Evolutionary conservation across 1,140 invertebrate species (phyloP), one percentile per base, ranked within the genome.

Genomic region (Drosophila persimilis): DNA sequence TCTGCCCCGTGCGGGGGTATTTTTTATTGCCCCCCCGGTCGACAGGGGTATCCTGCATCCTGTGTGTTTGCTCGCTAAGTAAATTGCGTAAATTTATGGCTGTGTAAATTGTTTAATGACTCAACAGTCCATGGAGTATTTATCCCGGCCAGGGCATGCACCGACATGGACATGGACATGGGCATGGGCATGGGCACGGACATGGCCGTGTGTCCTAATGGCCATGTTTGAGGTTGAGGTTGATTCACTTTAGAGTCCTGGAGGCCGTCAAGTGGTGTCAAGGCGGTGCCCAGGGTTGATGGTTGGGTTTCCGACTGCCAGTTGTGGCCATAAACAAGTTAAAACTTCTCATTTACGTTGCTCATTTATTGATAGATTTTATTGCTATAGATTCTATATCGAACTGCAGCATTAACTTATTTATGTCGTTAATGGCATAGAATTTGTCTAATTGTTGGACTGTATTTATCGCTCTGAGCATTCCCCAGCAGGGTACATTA

Each of bases 51-150:
- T 66, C 48, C 45, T 15, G 65, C 65, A 57, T 67, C n/a, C 65
- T 70, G 52, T 60, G 66, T 59, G 48, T 54, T 53, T 52, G 70
- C 58, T 65, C 77, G 73, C 80, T 90, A 90, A 90, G 81, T 90
- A 83, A 90, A 90, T 90, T 90, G 86, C 81, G 86, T 86, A 90
- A 90, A 90, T 90, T 90, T 90, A 90, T 90, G 64, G 81, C 86
- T 90, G 81, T 76, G 86, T 90, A 90, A 90, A 90, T 90, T 90
- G 86, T 90, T 90, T 90, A 90, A 90, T 90, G 86, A 90, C 86
- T 90, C 76, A 80, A 86, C 84, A 80, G 78, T 88, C 76, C 35
- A 39, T 11, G 35, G 11, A 39, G 35, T 88, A 88, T 88, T 88
- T 88, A 88, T 76, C 72, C 67, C 43, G 75, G 20, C 56, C 63